Evolutionary conservation across 2,797 vertebrate species (phyloP).

Genomic region (Mareca penelope): DNA sequence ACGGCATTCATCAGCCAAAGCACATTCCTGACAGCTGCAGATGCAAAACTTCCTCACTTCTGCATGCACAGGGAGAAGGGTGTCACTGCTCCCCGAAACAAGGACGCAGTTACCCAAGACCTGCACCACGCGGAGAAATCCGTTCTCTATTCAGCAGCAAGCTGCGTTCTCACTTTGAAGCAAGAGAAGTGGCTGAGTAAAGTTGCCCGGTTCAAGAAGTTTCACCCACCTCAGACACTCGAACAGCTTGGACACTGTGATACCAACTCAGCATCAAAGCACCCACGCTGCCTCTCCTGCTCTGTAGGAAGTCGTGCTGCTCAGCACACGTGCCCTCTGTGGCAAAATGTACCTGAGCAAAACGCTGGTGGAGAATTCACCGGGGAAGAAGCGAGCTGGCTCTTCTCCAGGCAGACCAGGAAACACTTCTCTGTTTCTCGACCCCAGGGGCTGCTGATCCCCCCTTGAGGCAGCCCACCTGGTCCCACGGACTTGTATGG

Average conservation of each 20-base stretch:
- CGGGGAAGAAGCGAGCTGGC: not conserved
- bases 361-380: not conserved
- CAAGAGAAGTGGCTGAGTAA: not conserved
- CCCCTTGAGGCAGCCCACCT: not conserved
- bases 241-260: not conserved
- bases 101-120: not conserved
- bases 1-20: not conserved
- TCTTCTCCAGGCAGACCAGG: not conserved
- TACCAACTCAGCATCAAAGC: not conserved
- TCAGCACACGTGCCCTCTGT: not conserved
- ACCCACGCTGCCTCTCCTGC: not conserved
- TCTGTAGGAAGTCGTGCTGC: not conserved
- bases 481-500: accelerated
- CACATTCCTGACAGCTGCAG: not conserved
- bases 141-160: not conserved
- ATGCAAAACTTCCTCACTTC: not conserved
- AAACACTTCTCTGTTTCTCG: not conserved
- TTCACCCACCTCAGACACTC: not conserved
- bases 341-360: not conserved
- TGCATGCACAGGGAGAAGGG: not conserved
- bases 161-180: not conserved
- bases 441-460: not conserved
- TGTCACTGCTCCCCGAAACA: not conserved
- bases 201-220: not conserved
- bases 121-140: not conserved